Percentiles rank a stretch among this genome's conserved stretches.
Evolutionary conservation across 2,888 invertebrate species (phyloP).

Genomic region (Athripsodes cinereus): DNA sequence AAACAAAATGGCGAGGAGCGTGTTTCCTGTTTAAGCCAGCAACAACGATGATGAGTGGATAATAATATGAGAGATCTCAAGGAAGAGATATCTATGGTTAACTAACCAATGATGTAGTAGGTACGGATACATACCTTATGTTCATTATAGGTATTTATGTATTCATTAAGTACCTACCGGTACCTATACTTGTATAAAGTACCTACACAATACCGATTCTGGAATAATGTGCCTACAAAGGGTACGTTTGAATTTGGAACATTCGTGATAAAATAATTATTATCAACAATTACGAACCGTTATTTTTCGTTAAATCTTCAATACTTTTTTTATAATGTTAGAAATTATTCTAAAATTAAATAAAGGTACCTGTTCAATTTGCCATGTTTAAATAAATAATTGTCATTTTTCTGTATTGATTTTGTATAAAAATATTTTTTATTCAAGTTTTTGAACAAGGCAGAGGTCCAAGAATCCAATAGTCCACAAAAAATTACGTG

Average conservation of each 20-base stretch:
- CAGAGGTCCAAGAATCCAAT: too few relatives aligned
- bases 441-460: too few relatives aligned
- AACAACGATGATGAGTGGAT: constrained; percentile 7
- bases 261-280: too few relatives aligned
- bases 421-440: too few relatives aligned
- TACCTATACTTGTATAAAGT: not conserved
- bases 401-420: too few relatives aligned
- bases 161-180: not conserved
- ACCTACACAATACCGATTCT: constrained; percentile 1
- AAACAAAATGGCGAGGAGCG: constrained; percentile 21
- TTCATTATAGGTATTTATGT: not conserved
- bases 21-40: constrained; percentile 17
- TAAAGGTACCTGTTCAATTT: too few relatives aligned
- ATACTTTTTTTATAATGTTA: too few relatives aligned
- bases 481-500: too few relatives aligned
- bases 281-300: too few relatives aligned
- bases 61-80: constrained; percentile 9
- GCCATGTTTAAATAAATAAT: too few relatives aligned
- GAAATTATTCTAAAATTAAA: too few relatives aligned
- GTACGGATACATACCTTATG: not conserved
- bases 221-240: constrained; percentile 17
- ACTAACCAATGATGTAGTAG: not conserved
- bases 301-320: too few relatives aligned
- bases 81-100: constrained; percentile 5
- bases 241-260: constrained; percentile 23